phyloP scores from a whole-genome alignment of 1,140 invertebrate species.

The Gryon sp. region DNA sequence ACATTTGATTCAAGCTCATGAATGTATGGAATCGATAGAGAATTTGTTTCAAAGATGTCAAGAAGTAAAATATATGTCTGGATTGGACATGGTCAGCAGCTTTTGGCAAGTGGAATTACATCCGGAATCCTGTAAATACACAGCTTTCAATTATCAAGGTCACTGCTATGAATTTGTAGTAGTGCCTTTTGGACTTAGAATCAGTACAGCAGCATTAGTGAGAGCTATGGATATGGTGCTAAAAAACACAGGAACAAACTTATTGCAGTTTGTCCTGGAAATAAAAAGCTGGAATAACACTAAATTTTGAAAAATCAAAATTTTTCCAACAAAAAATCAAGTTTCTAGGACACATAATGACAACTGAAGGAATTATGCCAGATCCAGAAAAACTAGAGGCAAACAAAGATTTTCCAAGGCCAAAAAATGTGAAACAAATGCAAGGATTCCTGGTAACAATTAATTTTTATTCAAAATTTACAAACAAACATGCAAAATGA shows the following conservation, averaged over 20 bases:
- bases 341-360: constrained; percentile 24
- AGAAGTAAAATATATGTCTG: too few species aligned
- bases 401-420: too few species aligned
- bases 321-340: constrained; percentile 21
- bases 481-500: neutral
- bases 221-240: too few species aligned
- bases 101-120: too few species aligned
- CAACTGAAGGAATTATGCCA: constrained; percentile 33
- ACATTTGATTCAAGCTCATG: too few species aligned
- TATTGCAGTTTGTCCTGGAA: constrained; percentile 53
- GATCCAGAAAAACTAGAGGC: constrained; percentile 43
- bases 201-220: too few species aligned
- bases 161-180: too few species aligned
- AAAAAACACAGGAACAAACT: too few species aligned
- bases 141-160: too few species aligned
- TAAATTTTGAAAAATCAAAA: constrained; percentile 25
- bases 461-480: constrained; percentile 46
- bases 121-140: too few species aligned
- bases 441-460: constrained; percentile 42
- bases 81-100: too few species aligned
- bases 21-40: constrained; percentile 56
- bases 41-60: constrained; percentile 57
- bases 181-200: too few species aligned
- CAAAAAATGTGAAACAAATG: constrained; percentile 44
- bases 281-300: neutral